These are phyloP conservation scores for Xylocampa areola DNA, from an alignment of 2,888 invertebrate species.

Conservation along the genomic window DNA sequence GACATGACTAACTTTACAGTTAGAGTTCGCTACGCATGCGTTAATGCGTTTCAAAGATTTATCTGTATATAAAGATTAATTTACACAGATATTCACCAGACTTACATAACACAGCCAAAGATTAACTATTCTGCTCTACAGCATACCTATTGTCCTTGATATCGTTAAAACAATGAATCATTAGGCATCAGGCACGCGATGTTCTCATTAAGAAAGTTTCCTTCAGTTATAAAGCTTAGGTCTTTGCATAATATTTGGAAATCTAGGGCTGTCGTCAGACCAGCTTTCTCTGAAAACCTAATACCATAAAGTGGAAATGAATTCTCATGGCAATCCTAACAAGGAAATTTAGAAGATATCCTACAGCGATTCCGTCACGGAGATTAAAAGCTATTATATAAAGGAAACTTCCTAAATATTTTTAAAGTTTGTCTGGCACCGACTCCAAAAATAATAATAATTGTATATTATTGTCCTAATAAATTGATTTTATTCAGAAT, in stretches of 20 bases:
- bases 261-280: conserved; percentile 11
- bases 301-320: too few relatives aligned
- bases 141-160: conserved; percentile 28
- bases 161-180: conserved; percentile 41
- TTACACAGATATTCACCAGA: too few relatives aligned
- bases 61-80: too few relatives aligned
- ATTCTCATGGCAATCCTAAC: conserved; percentile 4
- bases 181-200: conserved; percentile 48
- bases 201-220: conserved; percentile 37
- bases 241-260: conserved; percentile 25
- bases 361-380: conserved; percentile 7
- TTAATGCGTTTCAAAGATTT: too few relatives aligned
- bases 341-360: conserved; percentile 9
- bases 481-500: too few relatives aligned
- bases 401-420: conserved; percentile 19
- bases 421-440: background rate
- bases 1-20: too few relatives aligned
- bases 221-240: conserved; percentile 26
- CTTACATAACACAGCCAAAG: conserved; percentile 12
- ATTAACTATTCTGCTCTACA: conserved; percentile 25
- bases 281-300: background rate
- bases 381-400: conserved; percentile 32
- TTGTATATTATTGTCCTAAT: too few relatives aligned
- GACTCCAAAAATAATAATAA: too few relatives aligned
- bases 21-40: too few relatives aligned